phyloP scores from a whole-genome alignment of 1,140 invertebrate species.

The Macrobrachium nipponense region DNA sequence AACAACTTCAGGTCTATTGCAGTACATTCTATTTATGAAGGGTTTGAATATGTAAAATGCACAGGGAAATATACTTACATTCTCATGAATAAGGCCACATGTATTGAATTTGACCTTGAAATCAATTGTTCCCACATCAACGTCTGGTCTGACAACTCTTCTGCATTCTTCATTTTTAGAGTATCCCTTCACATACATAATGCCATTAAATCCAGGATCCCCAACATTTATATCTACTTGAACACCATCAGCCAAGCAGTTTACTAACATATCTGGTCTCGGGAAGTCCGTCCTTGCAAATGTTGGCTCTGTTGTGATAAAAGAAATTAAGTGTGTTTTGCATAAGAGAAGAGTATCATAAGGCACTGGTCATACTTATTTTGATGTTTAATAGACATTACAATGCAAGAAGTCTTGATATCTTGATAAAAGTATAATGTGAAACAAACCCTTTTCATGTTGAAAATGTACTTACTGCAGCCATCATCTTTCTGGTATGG shows the following conservation, averaged over 20 bases:
- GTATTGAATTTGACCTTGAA: constrained; percentile 93
- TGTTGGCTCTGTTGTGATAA: constrained; percentile 40
- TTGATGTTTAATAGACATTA: too few species aligned
- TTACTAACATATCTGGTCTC: constrained; percentile 85
- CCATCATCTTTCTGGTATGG: constrained; percentile 72
- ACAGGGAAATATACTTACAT: constrained; percentile 74
- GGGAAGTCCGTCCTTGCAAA: constrained; percentile 83
- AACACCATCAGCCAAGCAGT: constrained; percentile 90
- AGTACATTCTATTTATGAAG: not conserved
- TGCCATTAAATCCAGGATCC: constrained; percentile 86
- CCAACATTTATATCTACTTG: constrained; percentile 84
- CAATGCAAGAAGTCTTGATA: too few species aligned
- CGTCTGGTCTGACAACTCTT: constrained; percentile 80
- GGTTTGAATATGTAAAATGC: constrained; percentile 19
- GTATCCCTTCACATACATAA: constrained; percentile 93
- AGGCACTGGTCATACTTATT: not conserved
- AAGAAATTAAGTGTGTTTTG: not conserved
- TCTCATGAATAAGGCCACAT: constrained; percentile 90
- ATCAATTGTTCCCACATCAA: constrained; percentile 76
- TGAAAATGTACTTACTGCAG: constrained; percentile 72
- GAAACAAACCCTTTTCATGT: not conserved
- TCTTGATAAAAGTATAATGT: not conserved
- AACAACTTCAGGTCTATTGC: not conserved
- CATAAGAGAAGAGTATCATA: too few species aligned
- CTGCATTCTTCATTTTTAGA: constrained; percentile 92